These are phyloP conservation scores for Phortica okadai DNA, from an alignment of 2,888 invertebrate species.

Conservation along the genomic window DNA sequence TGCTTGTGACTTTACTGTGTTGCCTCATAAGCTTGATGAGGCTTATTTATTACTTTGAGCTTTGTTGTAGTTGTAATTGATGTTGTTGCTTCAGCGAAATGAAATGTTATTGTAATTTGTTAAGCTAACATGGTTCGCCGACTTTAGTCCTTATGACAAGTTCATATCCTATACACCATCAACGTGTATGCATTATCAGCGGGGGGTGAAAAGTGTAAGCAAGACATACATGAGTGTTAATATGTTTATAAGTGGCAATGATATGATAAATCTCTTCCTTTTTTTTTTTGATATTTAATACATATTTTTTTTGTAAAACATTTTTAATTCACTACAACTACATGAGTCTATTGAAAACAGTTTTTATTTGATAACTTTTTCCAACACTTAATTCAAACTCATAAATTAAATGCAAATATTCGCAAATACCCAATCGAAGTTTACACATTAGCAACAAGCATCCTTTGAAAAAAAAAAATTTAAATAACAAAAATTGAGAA, in stretches of 20 bases:
- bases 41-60: constrained; percentile 28
- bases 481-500: too few relatives aligned
- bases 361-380: too few relatives aligned
- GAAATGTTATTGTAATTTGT: constrained; percentile 32
- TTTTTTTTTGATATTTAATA: too few relatives aligned
- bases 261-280: not conserved
- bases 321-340: too few relatives aligned
- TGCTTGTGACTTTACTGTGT: not conserved
- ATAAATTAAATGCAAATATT: too few relatives aligned
- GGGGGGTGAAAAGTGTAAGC: not conserved
- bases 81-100: constrained; percentile 20
- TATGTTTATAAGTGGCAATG: not conserved
- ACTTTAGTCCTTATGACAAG: constrained; percentile 9
- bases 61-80: constrained; percentile 14
- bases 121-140: constrained; percentile 25
- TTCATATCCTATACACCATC: not conserved
- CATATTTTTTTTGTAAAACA: too few relatives aligned
- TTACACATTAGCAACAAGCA: too few relatives aligned
- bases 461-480: too few relatives aligned
- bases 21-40: constrained; percentile 27
- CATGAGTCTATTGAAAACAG: too few relatives aligned
- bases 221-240: not conserved
- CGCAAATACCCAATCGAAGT: too few relatives aligned
- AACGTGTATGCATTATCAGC: too few relatives aligned
- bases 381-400: too few relatives aligned